These are phyloP conservation scores for Nebria brevicollis DNA, from an alignment of 2,888 invertebrate species.

Conservation along the genomic window DNA sequence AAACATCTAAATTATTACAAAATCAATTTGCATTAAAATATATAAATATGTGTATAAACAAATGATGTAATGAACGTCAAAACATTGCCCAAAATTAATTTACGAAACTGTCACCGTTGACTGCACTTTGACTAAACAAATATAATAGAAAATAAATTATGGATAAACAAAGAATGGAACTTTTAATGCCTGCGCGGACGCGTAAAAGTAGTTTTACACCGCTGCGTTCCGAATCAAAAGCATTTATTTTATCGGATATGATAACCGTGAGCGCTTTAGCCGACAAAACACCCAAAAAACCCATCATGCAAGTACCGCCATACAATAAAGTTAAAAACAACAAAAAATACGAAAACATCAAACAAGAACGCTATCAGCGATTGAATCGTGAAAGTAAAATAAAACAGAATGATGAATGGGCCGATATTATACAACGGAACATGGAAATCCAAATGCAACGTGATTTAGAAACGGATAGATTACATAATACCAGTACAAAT, in stretches of 20 bases:
- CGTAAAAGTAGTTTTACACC: slow-evolving; percentile 1
- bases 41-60: background rate
- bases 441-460: background rate
- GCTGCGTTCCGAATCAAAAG: slow-evolving; percentile 14
- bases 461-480: background rate
- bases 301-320: background rate
- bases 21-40: too few relatives aligned
- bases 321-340: slow-evolving; percentile 4
- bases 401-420: slow-evolving; percentile 26
- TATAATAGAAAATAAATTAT: slow-evolving; percentile 18
- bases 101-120: slow-evolving; percentile 6
- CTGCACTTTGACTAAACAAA: slow-evolving; percentile 4
- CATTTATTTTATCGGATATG: slow-evolving; percentile 31
- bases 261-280: slow-evolving; percentile 29
- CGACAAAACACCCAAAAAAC: slow-evolving; percentile 23
- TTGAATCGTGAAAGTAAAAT: slow-evolving; percentile 38
- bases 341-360: slow-evolving; percentile 27
- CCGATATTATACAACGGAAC: background rate
- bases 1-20: too few relatives aligned
- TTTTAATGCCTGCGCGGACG: slow-evolving; percentile 13
- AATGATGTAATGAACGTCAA: slow-evolving; percentile 15
- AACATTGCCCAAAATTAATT: slow-evolving; percentile 13
- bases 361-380: slow-evolving; percentile 37
- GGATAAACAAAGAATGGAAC: slow-evolving; percentile 33
- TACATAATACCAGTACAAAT: background rate